Conservation (phyloP, 2,113 vertebrate genomes). For the Pygathrix nemaeus region DNA sequence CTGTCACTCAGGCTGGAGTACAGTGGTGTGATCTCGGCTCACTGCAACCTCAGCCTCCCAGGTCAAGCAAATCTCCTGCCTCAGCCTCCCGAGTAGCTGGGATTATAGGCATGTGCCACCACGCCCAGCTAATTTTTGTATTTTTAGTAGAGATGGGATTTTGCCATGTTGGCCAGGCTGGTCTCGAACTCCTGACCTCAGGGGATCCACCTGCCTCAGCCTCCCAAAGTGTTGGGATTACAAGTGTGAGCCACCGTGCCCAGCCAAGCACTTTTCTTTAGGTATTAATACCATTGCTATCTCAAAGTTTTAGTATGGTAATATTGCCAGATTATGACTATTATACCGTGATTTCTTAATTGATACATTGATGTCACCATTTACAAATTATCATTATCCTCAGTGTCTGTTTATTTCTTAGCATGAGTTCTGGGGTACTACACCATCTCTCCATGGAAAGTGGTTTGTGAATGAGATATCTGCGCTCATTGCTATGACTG, state of each 20-base stretch:
- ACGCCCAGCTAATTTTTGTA: too few species aligned
- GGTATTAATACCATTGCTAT: not conserved
- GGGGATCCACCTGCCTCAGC: not conserved
- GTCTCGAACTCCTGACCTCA: not conserved
- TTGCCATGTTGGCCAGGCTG: not conserved
- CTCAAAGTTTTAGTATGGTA: not conserved
- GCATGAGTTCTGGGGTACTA: not conserved
- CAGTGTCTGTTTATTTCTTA: conserved; percentile 26
- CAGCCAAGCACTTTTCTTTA: not conserved
- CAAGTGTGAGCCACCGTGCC: not conserved
- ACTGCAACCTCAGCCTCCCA: too few species aligned
- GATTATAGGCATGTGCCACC: too few species aligned
- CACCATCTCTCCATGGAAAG: not conserved
- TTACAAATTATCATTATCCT: conserved; percentile 5
- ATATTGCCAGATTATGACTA: not conserved
- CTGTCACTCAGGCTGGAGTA: too few species aligned
- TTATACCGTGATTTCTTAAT: conserved; percentile 28
- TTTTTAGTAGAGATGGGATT: too few species aligned
- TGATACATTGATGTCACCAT: conserved; percentile 3
- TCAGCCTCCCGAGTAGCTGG: too few species aligned
- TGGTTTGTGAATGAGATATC: conserved; percentile 3
- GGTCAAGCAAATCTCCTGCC: too few species aligned
- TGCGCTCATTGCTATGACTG: not conserved
- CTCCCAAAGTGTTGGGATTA: not conserved
- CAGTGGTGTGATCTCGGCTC: too few species aligned